Evolutionary conservation across 2,797 vertebrate genomes (phyloP).

Genomic region (Phoxinus dragarum): DNA sequence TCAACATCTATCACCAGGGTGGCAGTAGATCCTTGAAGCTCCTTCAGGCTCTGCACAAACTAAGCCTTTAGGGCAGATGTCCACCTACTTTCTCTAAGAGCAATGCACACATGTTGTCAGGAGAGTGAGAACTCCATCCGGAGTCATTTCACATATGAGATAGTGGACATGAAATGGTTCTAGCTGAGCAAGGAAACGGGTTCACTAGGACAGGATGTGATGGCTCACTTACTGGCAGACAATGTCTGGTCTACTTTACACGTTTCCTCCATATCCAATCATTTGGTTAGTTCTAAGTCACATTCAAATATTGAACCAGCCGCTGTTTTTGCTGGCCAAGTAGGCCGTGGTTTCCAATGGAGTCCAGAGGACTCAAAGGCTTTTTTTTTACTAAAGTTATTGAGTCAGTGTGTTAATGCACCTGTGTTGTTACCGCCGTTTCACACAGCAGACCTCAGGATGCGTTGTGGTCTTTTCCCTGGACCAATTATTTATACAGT

Average conservation of each 20-base stretch:
- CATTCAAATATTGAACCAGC: constrained; percentile 27
- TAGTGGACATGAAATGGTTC: neutral
- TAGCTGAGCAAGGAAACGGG: neutral
- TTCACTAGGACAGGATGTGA: constrained; percentile 6
- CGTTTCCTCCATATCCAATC: neutral
- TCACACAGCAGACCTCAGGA: neutral
- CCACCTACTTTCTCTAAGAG: neutral
- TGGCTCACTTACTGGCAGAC: neutral
- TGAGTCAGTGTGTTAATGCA: neutral
- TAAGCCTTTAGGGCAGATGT: neutral
- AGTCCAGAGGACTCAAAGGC: neutral
- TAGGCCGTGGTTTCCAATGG: neutral
- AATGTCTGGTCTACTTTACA: neutral
- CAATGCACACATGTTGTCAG: neutral
- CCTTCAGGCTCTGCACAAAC: neutral
- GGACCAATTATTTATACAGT: neutral
- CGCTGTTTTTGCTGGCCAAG: neutral
- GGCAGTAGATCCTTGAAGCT: neutral
- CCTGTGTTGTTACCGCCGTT: neutral
- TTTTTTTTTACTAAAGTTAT: too few species aligned
- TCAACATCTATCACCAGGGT: neutral
- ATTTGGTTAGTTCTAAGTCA: neutral
- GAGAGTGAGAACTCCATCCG: neutral
- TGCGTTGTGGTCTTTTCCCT: neutral
- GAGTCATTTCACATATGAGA: neutral